These are phyloP conservation scores for Amblyopsis rosae DNA, from an alignment of 2,113 vertebrate genomes.

Conservation along the genomic window DNA sequence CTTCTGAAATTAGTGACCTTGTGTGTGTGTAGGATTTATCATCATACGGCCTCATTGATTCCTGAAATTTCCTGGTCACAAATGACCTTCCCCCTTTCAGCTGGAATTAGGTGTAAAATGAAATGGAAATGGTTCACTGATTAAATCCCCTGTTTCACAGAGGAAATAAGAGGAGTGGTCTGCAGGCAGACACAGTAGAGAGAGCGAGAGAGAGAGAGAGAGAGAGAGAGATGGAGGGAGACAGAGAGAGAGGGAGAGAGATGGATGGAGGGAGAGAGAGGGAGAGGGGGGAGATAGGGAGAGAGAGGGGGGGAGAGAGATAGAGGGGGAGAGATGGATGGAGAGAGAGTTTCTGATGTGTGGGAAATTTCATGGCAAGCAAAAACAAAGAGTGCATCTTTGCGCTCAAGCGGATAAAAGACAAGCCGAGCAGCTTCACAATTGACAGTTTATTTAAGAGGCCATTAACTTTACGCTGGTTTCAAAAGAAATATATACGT, in stretches of 20 bases:
- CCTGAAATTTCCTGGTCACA: slow-evolving; percentile 37
- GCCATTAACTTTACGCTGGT: slow-evolving; percentile 76
- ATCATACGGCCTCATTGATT: slow-evolving; percentile 31
- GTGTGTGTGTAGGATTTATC: slow-evolving; percentile 43
- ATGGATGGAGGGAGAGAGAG: too few species aligned
- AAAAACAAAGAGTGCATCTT: slow-evolving; percentile 48
- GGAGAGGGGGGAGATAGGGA: too few species aligned
- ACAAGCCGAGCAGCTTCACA: slow-evolving; percentile 49
- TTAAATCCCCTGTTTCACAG: slow-evolving; percentile 68
- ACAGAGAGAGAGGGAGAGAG: too few species aligned
- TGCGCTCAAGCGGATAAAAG: slow-evolving; percentile 46
- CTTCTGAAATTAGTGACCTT: slow-evolving; percentile 58
- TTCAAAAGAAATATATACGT: slow-evolving; percentile 61
- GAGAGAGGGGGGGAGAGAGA: too few species aligned
- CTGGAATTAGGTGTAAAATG: slow-evolving; percentile 58
- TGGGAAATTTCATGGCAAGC: slow-evolving; percentile 51
- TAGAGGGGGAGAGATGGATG: too few species aligned
- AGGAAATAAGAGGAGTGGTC: slow-evolving; percentile 29
- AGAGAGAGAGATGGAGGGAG: too few species aligned
- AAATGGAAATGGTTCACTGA: slow-evolving; percentile 73
- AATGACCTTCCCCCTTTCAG: slow-evolving; percentile 22
- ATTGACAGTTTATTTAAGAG: slow-evolving; percentile 83
- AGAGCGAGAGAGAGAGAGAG: neutral
- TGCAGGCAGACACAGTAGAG: neutral
- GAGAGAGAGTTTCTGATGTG: neutral